Base-by-base conservation (phyloP, 2,888 invertebrate genomes). In the Drosophila nigricruria region DNA sequence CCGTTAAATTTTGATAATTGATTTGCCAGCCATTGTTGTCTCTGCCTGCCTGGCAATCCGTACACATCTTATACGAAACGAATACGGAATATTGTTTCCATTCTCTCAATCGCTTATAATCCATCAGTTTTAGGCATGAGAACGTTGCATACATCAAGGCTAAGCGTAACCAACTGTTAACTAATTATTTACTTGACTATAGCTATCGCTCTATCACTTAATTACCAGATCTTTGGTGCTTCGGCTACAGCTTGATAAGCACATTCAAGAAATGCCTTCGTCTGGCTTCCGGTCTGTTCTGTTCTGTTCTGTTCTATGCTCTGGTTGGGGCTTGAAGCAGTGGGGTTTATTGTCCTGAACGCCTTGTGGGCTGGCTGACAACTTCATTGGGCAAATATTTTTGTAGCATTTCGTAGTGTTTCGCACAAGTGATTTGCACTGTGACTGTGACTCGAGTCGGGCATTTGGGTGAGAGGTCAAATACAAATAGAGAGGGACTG, bases 381-480 rank as follows among this genome's bases (percentile, higher is more conserved):
- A 77, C 83, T 91, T 83, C 80, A 82, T 90, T 90, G 89, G 83
- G 77, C 77, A 91, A 91, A 91, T 91, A 91, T 91, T 91, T 79
- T 90, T 79, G 76, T 90, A 88, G 84, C 79, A 88, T 91, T 90
- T 90, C 82, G 73, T 79, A 77, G 82, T 79, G 83, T 82, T 89
- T 89, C 75, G 71, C 82, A 79, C 86, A 82, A 82, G 86, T 85
- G 82, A 82, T 82, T 88, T 79, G 88, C 65, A 53, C 70, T 70
- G 70, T 68, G 72, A 52, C 75, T 67, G 61, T 60, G 57, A 27
- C 59, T 47, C 57, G 58, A 36, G 36, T 43, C 61, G 59, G 81
- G 77, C 68, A 47, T 73, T 65, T 62, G 64, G 69, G 49, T 59
- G 84, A 87, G 84, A 87, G 89, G 83, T 86, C 83, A 83, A 76